Evolutionary conservation across 2,113 vertebrate genomes (phyloP), one percentile per base, ranked within the genome.

Genomic region (Poeciliopsis retropinna): DNA sequence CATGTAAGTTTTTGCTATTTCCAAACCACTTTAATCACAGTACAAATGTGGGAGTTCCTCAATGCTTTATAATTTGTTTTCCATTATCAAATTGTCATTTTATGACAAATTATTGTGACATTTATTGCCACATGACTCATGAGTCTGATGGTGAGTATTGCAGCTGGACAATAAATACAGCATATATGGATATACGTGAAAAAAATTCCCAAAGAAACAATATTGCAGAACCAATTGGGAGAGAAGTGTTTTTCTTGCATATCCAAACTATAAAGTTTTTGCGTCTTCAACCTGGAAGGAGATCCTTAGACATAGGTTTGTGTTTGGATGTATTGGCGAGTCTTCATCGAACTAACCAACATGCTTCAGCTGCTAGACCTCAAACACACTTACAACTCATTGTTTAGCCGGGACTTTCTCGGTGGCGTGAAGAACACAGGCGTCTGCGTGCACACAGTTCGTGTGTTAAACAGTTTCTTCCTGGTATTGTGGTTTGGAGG

Each of bases 401-500:
- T 82, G 75, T 88, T 60, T 25, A 60, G 14, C 54, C 17, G 60
- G 47, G 78, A 75, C 51, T 73, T 75, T 28, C 37, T 51, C 28
- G 17, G 65, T 0, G 4, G 30, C 57, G 41, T 69, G 70, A 72
- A 69, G 69, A 64, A 67, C 71, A 28, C 28, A 37, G 44, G 22
- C 47, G 25, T 73, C 22, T 13, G 25, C 28, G 30, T 76, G 76
- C 70, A 73, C 47, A 15, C 11, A 10, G 44, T 66, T 39, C 34
- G 60, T 57, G 37, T 64, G 30, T 77, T 62, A 54, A 73, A 73
- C 69, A 62, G 30, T 69, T 8, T 85, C 84, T 86, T 89, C 89
- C 86, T 91, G 80, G 73, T 70, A 88, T 91, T 91, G 89, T 91
- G 44, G 9, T 73, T 86, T 91, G 89, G 89, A 88, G 57, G 14